Percentiles rank a stretch among this genome's conserved stretches.
Conservation (phyloP, 2,888 invertebrate genomes). For the Meta bourneti region DNA sequence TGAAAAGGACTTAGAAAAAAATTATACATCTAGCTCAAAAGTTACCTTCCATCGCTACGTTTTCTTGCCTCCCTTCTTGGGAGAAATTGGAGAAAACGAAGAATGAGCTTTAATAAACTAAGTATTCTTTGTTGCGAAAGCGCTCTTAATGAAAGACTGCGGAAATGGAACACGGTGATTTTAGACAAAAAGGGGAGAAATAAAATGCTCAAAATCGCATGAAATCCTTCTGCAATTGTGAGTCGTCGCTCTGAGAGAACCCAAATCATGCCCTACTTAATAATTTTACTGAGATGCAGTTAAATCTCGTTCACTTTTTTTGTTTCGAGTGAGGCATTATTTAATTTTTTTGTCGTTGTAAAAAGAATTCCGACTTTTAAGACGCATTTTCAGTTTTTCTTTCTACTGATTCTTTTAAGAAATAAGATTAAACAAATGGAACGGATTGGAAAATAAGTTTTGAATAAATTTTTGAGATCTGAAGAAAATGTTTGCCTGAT, state of each 20-base stretch:
- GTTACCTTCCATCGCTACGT: constrained; percentile 26
- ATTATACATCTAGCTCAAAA: neutral
- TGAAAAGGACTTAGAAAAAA: neutral
- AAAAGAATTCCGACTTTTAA: neutral
- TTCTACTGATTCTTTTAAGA: neutral
- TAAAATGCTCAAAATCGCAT: neutral
- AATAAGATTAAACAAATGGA: constrained; percentile 11
- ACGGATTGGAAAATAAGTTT: neutral
- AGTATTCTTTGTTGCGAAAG: constrained; percentile 60
- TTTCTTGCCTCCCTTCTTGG: neutral
- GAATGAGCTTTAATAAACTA: constrained; percentile 36
- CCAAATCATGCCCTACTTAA: neutral
- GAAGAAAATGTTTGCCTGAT: neutral
- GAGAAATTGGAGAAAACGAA: constrained; percentile 23
- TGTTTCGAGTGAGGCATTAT: neutral
- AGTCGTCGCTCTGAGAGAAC: neutral
- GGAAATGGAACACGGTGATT: constrained; percentile 31
- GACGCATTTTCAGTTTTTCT: neutral
- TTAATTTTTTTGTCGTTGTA: neutral
- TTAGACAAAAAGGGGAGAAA: neutral
- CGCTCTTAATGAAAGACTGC: constrained; percentile 18
- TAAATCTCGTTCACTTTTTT: neutral
- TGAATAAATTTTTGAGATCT: neutral
- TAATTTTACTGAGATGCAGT: neutral
- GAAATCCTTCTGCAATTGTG: neutral